Evolutionary conservation across 1,140 invertebrate genomes (phyloP).

Genomic region (Caenorhabditis brenneri): DNA sequence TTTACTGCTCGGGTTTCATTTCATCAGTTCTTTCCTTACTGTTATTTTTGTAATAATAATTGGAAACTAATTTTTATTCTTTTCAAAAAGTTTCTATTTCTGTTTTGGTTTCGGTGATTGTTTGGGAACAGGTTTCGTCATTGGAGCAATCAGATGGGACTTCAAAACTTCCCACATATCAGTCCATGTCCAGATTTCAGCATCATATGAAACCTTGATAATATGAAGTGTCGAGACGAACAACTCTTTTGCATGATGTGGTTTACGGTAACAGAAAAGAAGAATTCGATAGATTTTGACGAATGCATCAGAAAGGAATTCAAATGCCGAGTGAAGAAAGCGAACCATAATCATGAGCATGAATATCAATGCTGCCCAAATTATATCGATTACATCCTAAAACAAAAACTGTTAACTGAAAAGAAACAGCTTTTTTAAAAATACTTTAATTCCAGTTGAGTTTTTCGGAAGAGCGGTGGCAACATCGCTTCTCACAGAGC

Average conservation of each 20-base stretch:
- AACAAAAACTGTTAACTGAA: not conserved
- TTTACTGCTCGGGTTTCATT: too few relatives aligned
- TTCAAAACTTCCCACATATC: conserved; percentile 14
- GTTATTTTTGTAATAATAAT: too few relatives aligned
- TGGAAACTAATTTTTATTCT: too few relatives aligned
- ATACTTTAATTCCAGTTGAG: not conserved
- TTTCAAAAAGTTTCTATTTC: too few relatives aligned
- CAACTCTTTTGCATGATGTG: conserved; percentile 11
- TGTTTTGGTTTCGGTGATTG: not conserved
- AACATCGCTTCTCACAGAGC: not conserved
- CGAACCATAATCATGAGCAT: conserved; percentile 34
- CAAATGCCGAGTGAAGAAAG: not conserved
- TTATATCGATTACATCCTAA: not conserved
- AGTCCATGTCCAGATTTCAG: conserved; percentile 24
- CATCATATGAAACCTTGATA: conserved; percentile 28
- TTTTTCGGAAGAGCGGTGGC: not conserved
- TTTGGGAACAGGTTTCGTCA: not conserved
- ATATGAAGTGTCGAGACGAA: not conserved
- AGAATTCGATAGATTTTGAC: conserved; percentile 9
- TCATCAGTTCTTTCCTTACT: too few relatives aligned
- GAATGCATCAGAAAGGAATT: not conserved
- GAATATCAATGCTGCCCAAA: not conserved
- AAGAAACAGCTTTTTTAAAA: not conserved
- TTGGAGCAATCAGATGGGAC: conserved; percentile 1
- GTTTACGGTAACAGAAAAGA: conserved; percentile 33